Conservation (phyloP, 2,797 vertebrate genomes). For the Dermochelys coriacea region DNA sequence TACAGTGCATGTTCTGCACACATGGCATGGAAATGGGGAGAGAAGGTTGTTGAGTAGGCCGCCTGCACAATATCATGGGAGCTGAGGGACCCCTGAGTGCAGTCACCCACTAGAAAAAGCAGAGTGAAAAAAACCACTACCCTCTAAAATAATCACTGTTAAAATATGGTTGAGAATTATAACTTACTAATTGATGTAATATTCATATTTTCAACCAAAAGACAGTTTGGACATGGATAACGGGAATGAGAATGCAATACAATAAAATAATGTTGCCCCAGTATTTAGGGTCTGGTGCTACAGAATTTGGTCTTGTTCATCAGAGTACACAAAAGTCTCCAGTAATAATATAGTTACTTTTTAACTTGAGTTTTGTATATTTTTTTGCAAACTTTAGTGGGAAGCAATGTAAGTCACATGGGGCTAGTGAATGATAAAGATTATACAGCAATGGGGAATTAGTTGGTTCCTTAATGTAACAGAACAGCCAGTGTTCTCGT, state of each 20-base stretch:
- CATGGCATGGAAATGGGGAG: background rate
- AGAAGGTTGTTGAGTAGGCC: conserved; percentile 1
- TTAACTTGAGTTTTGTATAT: background rate
- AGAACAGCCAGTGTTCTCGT: background rate
- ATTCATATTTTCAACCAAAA: background rate
- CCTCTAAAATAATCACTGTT: background rate
- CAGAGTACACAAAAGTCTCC: background rate
- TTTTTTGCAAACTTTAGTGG: background rate
- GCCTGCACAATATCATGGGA: conserved; percentile 54
- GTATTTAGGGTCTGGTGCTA: background rate
- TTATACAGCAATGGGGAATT: background rate
- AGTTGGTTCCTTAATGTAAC: background rate
- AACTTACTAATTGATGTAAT: background rate
- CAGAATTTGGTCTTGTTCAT: background rate
- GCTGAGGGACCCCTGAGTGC: background rate
- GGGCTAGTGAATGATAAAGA: background rate
- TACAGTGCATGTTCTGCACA: background rate
- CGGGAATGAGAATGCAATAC: background rate
- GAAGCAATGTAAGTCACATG: background rate
- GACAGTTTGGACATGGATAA: background rate
- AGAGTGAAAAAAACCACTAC: background rate
- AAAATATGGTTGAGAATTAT: background rate
- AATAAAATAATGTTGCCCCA: background rate
- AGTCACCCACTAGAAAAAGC: background rate
- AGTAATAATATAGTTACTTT: background rate